Evolutionary conservation across 1,140 invertebrate species (phyloP), one percentile per base, ranked within the genome.

Genomic region (Zaprionus ghesquierei): DNA sequence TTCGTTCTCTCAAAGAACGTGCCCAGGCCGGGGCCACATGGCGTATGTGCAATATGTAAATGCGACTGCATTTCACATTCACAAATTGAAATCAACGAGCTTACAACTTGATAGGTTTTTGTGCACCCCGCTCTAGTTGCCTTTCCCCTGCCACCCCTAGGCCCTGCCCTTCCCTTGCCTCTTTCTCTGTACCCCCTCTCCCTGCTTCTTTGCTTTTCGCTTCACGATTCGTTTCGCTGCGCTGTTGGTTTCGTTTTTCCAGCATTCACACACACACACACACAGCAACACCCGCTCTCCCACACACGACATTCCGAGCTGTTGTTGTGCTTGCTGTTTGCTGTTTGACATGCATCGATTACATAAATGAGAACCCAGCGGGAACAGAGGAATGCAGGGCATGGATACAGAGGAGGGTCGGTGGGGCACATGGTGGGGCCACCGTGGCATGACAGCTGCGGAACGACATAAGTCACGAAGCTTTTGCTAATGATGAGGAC

Each of bases 301-400:
- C 46, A 61, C 49, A 63, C 49, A 54, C 60, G 68, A 38, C 46
- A 74, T 81, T 73, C 68, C 2, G 18, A 46, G 41, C 41, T 46
- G 87, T 66, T 87, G 82, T 87, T 86, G 79, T 79, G 72, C 22
- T 75, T 71, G 84, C 79, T 89, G 72, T 31, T 75, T 71, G 84
- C 79, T 89, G 84, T 89, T 89, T 81, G 79, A 89, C 84, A 89
- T 89, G 79, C 82, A 89, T 89, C 84, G 84, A 89, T 89, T 89
- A 89, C 84, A 89, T 89, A 89, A 75, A 77, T 50, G 79, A 23
- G 50, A 55, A 50, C 35, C 35, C 35, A 41, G 35, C 35, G n/a
- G 35, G 35, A 41, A 6, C 35, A 8, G 35, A 15, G 35, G n/a
- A 23, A 59, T n/a, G 15, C 35, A 41, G 27, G 35, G n/a, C 13